Conservation (phyloP, 2,113 vertebrate genomes). For the Oncorhynchus nerka region DNA sequence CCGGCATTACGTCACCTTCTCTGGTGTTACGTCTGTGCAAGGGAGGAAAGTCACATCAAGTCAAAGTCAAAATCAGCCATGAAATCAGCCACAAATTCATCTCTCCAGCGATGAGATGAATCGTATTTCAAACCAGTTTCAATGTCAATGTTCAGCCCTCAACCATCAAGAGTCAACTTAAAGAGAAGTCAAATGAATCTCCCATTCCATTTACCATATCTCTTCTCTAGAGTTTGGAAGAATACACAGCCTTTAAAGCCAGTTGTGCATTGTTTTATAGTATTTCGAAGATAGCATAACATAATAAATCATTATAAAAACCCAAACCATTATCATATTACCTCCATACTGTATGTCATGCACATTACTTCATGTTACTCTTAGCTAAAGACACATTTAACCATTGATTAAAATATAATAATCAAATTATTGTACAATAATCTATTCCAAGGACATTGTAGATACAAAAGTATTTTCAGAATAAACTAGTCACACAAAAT, state of each 20-base stretch:
- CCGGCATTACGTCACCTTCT: slow-evolving; percentile 7
- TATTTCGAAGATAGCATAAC: neutral
- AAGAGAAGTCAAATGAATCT: neutral
- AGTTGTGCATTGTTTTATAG: too few species aligned
- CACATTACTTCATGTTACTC: neutral
- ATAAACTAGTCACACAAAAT: too few species aligned
- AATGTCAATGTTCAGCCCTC: neutral
- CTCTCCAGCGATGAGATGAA: slow-evolving; percentile 22
- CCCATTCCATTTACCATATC: neutral
- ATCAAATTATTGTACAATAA: too few species aligned
- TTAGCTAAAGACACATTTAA: neutral
- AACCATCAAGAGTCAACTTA: neutral
- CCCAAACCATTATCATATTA: neutral
- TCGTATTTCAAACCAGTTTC: slow-evolving; percentile 10
- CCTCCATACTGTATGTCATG: neutral
- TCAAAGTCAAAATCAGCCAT: slow-evolving; percentile 15
- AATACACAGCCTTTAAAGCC: too few species aligned
- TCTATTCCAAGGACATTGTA: too few species aligned
- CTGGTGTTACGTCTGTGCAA: neutral
- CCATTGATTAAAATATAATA: too few species aligned
- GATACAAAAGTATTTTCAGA: neutral
- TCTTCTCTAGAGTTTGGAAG: too few species aligned
- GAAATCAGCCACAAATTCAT: slow-evolving; percentile 13
- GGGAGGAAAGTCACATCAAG: slow-evolving; percentile 20
- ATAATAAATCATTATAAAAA: neutral